A percentile compares a stretch with the other conserved stretches of the same genome.
Conservation (phyloP, 2,113 vertebrate genomes). For the Scophthalmus maximus region DNA sequence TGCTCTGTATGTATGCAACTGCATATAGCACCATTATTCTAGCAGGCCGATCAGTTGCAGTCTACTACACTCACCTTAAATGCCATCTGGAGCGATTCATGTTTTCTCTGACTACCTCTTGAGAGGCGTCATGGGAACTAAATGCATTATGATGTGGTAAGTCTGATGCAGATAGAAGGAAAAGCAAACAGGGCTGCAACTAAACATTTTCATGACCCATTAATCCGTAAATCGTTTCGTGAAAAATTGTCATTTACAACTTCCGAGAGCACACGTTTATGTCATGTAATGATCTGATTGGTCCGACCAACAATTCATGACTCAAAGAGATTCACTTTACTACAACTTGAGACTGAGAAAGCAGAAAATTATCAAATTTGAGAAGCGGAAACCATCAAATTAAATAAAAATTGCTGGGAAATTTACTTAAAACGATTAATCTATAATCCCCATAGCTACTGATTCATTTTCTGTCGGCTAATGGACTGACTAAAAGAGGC, state of each 20-base stretch:
- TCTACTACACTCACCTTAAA: constrained; percentile 31
- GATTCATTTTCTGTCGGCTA: neutral
- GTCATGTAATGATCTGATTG: neutral
- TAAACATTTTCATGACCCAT: neutral
- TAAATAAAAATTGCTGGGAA: neutral
- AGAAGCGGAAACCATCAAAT: neutral
- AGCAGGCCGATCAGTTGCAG: neutral
- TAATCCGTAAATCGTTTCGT: neutral
- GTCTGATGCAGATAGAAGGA: neutral
- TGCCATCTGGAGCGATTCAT: neutral
- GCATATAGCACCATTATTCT: neutral
- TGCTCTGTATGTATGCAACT: neutral
- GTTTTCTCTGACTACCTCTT: neutral
- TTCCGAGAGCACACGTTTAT: neutral
- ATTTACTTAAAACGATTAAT: neutral
- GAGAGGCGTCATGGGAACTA: neutral
- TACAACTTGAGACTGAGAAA: neutral
- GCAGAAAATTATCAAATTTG: neutral
- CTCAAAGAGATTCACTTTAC: neutral
- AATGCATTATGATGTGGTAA: neutral
- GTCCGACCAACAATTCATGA: neutral
- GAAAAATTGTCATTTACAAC: neutral
- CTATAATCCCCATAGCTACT: neutral
- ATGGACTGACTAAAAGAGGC: neutral
- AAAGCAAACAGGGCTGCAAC: neutral